phyloP scores from a whole-genome alignment of 2,797 vertebrate genomes.

The Pseudochromis fuscus region DNA sequence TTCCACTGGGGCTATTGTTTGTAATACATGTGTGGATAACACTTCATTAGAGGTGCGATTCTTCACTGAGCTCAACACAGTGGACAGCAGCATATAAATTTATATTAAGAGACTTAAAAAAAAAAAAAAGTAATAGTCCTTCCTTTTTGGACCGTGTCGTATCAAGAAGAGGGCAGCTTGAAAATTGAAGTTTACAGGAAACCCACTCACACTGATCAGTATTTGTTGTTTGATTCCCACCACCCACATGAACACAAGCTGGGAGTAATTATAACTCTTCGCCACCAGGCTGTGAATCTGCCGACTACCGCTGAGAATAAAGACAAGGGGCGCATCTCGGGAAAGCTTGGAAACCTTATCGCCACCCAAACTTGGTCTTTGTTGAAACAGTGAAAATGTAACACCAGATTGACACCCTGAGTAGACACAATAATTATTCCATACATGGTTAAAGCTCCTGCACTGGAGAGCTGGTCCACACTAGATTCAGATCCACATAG shows the following conservation, averaged over 20 bases:
- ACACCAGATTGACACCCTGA: background rate
- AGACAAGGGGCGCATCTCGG: constrained; percentile 44
- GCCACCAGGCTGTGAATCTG: constrained; percentile 54
- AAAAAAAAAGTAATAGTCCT: background rate
- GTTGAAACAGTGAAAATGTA: constrained; percentile 10
- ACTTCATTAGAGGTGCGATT: background rate
- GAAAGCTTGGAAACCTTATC: constrained; percentile 43
- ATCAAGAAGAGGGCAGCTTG: constrained; percentile 5
- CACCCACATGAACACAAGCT: constrained; percentile 67
- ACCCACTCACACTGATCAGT: constrained; percentile 58
- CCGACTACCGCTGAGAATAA: constrained; percentile 41
- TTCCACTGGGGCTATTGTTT: background rate
- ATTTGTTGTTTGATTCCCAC: constrained; percentile 63
- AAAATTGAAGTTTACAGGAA: constrained; percentile 50
- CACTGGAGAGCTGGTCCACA: background rate
- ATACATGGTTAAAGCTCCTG: background rate
- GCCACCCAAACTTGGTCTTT: constrained; percentile 9
- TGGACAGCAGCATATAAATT: background rate
- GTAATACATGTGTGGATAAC: background rate
- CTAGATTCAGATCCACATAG: background rate
- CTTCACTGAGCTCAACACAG: background rate
- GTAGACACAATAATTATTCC: constrained; percentile 4
- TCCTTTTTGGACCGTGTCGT: background rate
- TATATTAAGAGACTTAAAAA: background rate
- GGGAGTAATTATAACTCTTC: constrained; percentile 70